Evolutionary conservation across 2,113 vertebrate species (phyloP).

Genomic region (Tinamus guttatus): DNA sequence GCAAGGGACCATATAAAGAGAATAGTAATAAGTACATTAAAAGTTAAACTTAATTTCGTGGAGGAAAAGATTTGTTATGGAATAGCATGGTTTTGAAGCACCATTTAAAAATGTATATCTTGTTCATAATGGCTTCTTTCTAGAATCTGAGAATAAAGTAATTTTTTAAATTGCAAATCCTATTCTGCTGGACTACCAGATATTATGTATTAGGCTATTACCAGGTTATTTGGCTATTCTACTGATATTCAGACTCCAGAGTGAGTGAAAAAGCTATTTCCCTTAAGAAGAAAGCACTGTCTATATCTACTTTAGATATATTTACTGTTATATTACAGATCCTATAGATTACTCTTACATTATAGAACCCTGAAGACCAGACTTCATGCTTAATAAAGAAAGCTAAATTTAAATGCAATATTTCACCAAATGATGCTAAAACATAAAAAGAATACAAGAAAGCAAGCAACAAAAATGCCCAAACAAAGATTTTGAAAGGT

Average conservation of each 20-base stretch:
- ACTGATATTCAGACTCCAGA: neutral
- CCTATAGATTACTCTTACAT: neutral
- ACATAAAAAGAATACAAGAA: neutral
- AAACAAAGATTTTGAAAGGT: neutral
- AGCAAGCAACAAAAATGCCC: neutral
- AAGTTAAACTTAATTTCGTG: neutral
- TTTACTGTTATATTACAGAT: neutral
- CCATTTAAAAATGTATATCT: neutral
- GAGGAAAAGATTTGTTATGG: neutral
- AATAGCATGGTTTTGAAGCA: neutral
- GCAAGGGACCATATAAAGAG: neutral
- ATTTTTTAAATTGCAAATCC: neutral
- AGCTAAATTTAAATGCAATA: neutral
- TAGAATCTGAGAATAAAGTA: neutral
- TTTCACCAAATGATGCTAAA: neutral
- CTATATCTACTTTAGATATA: neutral
- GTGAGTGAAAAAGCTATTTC: neutral
- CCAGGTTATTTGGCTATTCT: neutral
- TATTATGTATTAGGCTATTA: neutral
- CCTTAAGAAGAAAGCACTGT: neutral
- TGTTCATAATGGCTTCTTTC: neutral
- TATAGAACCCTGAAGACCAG: neutral
- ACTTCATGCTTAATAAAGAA: neutral
- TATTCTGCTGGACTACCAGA: neutral
- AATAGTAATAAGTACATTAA: neutral